A percentile compares a stretch with the other conserved stretches of the same genome.
Conservation (phyloP, 2,888 invertebrate species). For the Scelioninae gen. 1 region DNA sequence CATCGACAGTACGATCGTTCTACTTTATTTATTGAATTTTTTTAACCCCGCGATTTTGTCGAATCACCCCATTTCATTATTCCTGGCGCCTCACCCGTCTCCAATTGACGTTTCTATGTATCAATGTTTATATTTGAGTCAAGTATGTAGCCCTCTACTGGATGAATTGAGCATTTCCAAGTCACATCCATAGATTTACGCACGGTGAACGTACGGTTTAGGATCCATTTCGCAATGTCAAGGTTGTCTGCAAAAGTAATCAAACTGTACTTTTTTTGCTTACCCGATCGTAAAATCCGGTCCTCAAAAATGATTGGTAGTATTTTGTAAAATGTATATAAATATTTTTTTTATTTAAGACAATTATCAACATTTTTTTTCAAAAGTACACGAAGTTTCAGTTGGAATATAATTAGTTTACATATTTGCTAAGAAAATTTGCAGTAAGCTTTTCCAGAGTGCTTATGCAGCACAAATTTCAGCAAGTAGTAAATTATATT, state of each 20-base stretch:
- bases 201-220: background rate
- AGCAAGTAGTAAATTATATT: background rate
- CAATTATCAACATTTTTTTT: too few relatives aligned
- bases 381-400: too few relatives aligned
- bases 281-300: too few relatives aligned
- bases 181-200: conserved; percentile 13
- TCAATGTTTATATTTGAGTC: background rate
- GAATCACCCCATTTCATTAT: conserved; percentile 27
- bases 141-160: conserved; percentile 29
- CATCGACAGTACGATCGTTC: conserved; percentile 26
- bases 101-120: background rate
- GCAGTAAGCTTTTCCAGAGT: too few relatives aligned
- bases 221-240: conserved; percentile 18
- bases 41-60: conserved; percentile 8
- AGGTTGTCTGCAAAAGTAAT: conserved; percentile 17
- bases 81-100: background rate
- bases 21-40: conserved; percentile 28
- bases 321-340: background rate
- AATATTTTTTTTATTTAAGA: too few relatives aligned
- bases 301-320: background rate
- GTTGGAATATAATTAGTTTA: too few relatives aligned
- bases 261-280: conserved; percentile 11
- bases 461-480: background rate
- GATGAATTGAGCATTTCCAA: conserved; percentile 12
- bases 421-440: too few relatives aligned